Percentiles rank a stretch among this genome's conserved stretches.
phyloP scores from a whole-genome alignment of 2,888 invertebrate genomes.

The Cynaeus angustus region DNA sequence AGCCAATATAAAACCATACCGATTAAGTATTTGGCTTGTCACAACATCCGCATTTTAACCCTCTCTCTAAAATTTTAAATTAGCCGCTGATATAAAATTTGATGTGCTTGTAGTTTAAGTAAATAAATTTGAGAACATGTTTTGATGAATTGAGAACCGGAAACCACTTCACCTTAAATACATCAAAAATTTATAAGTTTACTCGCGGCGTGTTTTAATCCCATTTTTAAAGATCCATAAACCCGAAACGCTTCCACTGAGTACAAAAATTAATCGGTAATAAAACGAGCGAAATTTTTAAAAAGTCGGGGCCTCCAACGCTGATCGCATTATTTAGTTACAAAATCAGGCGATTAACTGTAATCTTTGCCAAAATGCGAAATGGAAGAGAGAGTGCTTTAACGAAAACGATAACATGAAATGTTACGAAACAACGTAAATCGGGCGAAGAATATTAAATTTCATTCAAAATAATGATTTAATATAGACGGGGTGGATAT shows the following conservation, averaged over 20 bases:
- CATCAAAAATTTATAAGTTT: no score
- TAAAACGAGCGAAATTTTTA: no score
- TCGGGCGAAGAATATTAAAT: no score
- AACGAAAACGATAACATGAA: constrained; percentile 17
- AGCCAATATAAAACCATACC: constrained; percentile 1
- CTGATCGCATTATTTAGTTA: no score
- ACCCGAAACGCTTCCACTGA: not conserved
- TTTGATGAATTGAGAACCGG: not conserved
- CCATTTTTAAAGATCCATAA: not conserved
- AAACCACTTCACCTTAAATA: not conserved
- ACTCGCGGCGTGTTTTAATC: not conserved
- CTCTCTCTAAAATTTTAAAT: not conserved
- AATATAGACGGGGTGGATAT: no score
- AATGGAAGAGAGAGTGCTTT: constrained; percentile 29
- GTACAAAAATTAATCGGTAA: no score
- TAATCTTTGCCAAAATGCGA: constrained; percentile 32
- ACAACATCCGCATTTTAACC: not conserved
- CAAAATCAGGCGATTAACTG: not conserved
- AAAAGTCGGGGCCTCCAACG: constrained; percentile 1
- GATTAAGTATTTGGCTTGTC: not conserved
- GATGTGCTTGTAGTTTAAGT: not conserved
- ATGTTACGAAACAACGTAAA: constrained; percentile 18
- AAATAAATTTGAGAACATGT: not conserved
- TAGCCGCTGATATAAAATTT: not conserved
- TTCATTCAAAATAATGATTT: no score